Evolutionary conservation across 2,113 vertebrate species (phyloP), one percentile per base, ranked within the genome.

Genomic region (Notechis scutatus): DNA sequence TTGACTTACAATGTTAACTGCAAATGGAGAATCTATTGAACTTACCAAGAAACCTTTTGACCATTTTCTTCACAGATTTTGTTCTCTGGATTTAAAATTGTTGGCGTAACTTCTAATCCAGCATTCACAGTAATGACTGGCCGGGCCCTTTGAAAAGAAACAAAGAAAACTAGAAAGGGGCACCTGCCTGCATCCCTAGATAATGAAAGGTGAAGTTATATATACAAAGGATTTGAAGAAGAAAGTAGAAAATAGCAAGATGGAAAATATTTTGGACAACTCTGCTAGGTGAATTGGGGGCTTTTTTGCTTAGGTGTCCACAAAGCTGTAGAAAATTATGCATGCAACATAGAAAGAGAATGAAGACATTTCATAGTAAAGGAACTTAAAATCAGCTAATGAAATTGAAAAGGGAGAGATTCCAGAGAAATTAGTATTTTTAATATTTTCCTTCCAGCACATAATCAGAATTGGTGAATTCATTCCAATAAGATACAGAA

Each of bases 81-180:
- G 5, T 98, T 98, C 57, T 99, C 98, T 9, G 98, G 98, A 96
- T 99, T 99, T 95, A 99, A 97, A 96, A 99, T 98, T 93, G 98
- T 98, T 88, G 99, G 99, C 7, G 96, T 98, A 23, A 99, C 97
- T 96, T 99, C 99, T 90, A 99, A 95, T 2, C 98, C 98, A 90
- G 98, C 98, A 85, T 98, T 99, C 50, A 99, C 99, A 39, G 97
- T 98, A 96, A 99, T 98, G 92, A 99, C 99, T 1, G 99, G 99
- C 55, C 99, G 98, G 59, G 99, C 98, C 96, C 99, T 99, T 96
- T 86, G 92, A 94, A 94, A 74, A 93, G 95, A 94, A 95, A 21
- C 21, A 45, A 56, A 57, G 8, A 26, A 23, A 87, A 90, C 1
- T 14, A 42, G 55, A 74, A 42, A 69, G 14, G 14, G 4, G 2